These are phyloP conservation scores for Copidosoma floridanum DNA, from an alignment of 1,140 invertebrate genomes.

Conservation along the genomic window DNA sequence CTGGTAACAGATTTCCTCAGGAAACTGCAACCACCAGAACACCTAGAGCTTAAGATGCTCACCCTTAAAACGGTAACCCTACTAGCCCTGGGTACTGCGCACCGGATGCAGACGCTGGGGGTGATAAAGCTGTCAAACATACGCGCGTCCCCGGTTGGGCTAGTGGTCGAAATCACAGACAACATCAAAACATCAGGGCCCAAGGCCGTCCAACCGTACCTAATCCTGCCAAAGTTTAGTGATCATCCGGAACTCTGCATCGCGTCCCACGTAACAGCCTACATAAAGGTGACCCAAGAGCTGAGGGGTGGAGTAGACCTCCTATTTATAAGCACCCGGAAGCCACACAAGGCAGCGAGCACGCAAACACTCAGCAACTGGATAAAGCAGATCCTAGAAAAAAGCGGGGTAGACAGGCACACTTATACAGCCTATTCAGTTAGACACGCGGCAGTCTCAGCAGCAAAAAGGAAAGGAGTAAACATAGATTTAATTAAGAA, in stretches of 20 bases:
- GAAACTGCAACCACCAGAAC: slow-evolving; percentile 14
- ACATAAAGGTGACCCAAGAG: background rate
- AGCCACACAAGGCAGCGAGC: background rate
- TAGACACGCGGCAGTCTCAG: background rate
- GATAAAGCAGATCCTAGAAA: background rate
- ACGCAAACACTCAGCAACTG: background rate
- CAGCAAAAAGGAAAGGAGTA: background rate
- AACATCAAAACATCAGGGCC: background rate
- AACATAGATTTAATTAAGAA: background rate
- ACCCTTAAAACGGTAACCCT: slow-evolving; percentile 30
- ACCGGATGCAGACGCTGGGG: too few species aligned
- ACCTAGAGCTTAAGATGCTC: slow-evolving; percentile 19
- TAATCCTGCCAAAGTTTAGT: background rate
- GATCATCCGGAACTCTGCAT: background rate
- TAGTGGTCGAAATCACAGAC: too few species aligned
- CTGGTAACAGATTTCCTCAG: slow-evolving; percentile 32
- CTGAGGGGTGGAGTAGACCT: background rate
- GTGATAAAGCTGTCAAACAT: too few species aligned
- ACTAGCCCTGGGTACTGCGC: slow-evolving; percentile 12
- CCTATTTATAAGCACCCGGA: background rate
- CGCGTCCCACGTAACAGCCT: background rate
- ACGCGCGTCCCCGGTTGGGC: too few species aligned
- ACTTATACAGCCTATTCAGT: background rate
- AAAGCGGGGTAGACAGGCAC: background rate
- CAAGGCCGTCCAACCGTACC: background rate